These are phyloP conservation scores for Rhynchonema sp. DNA, from an alignment of 2,888 invertebrate species.

Conservation along the genomic window DNA sequence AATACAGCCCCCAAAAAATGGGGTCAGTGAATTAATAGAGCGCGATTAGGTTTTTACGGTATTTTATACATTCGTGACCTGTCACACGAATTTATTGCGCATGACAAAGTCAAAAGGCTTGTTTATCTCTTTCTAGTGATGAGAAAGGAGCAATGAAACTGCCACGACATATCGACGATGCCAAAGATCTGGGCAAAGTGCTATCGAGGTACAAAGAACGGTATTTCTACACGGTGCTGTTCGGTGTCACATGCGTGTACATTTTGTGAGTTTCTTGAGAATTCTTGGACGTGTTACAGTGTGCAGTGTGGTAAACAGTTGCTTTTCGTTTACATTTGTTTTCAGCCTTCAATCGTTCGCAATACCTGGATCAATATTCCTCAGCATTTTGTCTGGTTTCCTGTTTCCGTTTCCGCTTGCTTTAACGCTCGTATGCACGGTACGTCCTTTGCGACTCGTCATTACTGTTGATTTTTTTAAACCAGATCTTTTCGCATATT, in stretches of 20 bases:
- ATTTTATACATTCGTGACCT: too few relatives aligned
- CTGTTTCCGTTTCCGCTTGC: conserved; percentile 81
- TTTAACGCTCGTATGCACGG: conserved; percentile 48
- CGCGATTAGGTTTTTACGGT: too few relatives aligned
- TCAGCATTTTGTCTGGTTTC: conserved; percentile 89
- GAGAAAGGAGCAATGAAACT: conserved; percentile 67
- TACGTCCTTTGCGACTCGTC: conserved; percentile 23
- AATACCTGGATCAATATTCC: conserved; percentile 92
- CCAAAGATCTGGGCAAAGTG: conserved; percentile 73
- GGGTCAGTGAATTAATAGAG: too few relatives aligned
- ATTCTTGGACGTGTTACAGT: neutral
- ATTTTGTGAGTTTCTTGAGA: conserved; percentile 74
- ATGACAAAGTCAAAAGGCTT: too few relatives aligned
- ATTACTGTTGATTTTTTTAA: neutral
- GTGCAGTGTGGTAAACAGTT: neutral
- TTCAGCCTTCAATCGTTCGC: conserved; percentile 89
- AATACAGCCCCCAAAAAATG: too few relatives aligned
- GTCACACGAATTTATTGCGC: too few relatives aligned
- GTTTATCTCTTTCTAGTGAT: too few relatives aligned
- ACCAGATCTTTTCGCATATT: neutral
- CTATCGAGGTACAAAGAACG: conserved; percentile 75
- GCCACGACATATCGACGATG: conserved; percentile 82
- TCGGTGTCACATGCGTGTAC: conserved; percentile 69
- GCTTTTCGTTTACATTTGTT: too few relatives aligned
- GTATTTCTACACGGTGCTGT: conserved; percentile 73